Evolutionary conservation across 1,140 invertebrate species (phyloP).

Genomic region (Lethrus apterus): DNA sequence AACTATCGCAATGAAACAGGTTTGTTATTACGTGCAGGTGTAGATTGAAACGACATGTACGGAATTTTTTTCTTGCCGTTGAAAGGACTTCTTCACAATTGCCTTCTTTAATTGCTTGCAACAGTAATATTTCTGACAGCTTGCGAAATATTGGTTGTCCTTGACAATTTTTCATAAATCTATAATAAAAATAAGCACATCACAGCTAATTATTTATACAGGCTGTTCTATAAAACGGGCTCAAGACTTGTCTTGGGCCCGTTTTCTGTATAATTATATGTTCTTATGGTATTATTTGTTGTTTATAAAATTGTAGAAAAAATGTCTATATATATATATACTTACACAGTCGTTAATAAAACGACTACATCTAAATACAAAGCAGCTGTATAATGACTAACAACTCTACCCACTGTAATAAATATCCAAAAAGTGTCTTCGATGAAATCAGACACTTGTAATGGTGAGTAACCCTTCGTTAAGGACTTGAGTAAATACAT

Average conservation of each 20-base stretch:
- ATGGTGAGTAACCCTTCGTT: not conserved
- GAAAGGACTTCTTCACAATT: not conserved
- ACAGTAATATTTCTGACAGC: constrained; percentile 2
- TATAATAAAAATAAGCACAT: constrained; percentile 2
- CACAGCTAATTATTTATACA: no score
- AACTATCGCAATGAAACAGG: constrained; percentile 4
- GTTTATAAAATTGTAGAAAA: not conserved
- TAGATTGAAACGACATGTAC: not conserved
- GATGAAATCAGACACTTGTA: constrained; percentile 6
- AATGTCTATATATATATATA: not conserved
- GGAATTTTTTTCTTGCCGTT: constrained; percentile 10
- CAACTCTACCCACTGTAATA: not conserved
- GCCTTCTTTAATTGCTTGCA: constrained; percentile 3
- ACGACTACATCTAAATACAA: constrained; percentile 6
- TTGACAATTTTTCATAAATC: constrained; percentile 7
- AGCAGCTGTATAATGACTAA: constrained; percentile 1
- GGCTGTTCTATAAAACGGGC: no score
- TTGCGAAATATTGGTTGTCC: constrained; percentile 2
- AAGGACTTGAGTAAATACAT: constrained; percentile 3
- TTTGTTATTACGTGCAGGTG: constrained; percentile 7
- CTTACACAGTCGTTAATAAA: constrained; percentile 7
- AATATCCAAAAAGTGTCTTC: constrained; percentile 6
- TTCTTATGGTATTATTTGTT: not conserved
- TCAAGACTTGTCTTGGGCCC: no score
- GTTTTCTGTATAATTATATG: no score